Evolutionary conservation across 2,888 invertebrate species (phyloP).

Genomic region (Spatulosminthurus flaviceps): DNA sequence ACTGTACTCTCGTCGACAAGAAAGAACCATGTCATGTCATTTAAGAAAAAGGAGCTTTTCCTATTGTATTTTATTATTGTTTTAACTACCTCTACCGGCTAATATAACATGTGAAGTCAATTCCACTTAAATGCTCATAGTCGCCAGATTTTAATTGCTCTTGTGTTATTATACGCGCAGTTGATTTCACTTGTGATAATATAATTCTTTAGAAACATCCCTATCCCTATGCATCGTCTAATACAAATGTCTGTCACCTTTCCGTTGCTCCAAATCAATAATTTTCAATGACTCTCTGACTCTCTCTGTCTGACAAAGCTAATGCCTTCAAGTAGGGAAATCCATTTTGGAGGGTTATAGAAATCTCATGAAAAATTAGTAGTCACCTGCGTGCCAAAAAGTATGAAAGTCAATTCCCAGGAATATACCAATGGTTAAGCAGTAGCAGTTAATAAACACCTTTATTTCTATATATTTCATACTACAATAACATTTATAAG

Average conservation of each 20-base stretch:
- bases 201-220: background rate
- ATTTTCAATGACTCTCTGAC: too few relatives aligned
- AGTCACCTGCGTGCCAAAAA: constrained; percentile 9
- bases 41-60: background rate
- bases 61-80: constrained; percentile 12
- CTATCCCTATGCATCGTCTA: background rate
- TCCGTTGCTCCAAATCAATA: too few relatives aligned
- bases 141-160: constrained; percentile 10
- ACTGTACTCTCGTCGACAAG: background rate
- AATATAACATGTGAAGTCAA: background rate
- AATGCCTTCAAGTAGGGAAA: too few relatives aligned
- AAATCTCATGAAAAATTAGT: background rate
- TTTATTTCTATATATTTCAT: too few relatives aligned
- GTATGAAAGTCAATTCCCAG: background rate
- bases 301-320: too few relatives aligned
- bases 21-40: background rate
- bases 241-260: background rate
- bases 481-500: too few relatives aligned
- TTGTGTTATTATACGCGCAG: background rate
- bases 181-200: constrained; percentile 9
- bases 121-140: constrained; percentile 2
- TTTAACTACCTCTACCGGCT: constrained; percentile 18
- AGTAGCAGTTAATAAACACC: background rate
- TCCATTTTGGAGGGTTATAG: too few relatives aligned
- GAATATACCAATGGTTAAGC: background rate